Evolutionary conservation across 2,888 invertebrate genomes (phyloP).

Genomic region (Ectemnius continuus): DNA sequence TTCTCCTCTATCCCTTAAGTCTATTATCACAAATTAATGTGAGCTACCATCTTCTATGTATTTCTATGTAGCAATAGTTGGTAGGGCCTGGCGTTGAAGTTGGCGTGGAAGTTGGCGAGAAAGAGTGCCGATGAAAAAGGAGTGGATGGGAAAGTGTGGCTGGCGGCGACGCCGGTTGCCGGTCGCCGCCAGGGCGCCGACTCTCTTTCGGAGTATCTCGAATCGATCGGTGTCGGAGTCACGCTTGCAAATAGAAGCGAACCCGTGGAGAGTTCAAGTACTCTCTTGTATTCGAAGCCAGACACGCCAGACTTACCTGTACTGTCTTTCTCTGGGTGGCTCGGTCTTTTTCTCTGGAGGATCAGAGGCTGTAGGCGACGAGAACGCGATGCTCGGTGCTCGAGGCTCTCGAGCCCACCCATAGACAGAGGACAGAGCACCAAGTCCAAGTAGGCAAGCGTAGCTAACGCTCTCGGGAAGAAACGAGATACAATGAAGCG

Average conservation of each 20-base stretch:
- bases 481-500: slow-evolving; percentile 9
- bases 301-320: slow-evolving; percentile 21
- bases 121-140: background rate
- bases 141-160: no score
- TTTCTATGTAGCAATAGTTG: background rate
- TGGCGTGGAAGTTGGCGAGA: background rate
- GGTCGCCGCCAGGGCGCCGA: slow-evolving; percentile 30
- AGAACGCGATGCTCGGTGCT: slow-evolving; percentile 38
- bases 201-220: slow-evolving; percentile 56
- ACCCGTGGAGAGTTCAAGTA: slow-evolving; percentile 41
- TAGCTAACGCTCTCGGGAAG: slow-evolving; percentile 55
- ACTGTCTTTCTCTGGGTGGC: background rate
- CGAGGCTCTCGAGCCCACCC: slow-evolving; percentile 42
- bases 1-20: background rate
- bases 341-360: background rate
- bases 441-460: slow-evolving; percentile 61
- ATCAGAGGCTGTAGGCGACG: slow-evolving; percentile 40
- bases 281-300: slow-evolving; percentile 21
- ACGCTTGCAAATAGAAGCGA: slow-evolving; percentile 63
- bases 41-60: no score
- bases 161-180: no score
- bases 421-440: slow-evolving; percentile 34
- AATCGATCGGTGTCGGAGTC: slow-evolving; percentile 67
- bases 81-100: background rate
- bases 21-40: background rate